phyloP scores from a whole-genome alignment of 2,113 vertebrate genomes.

The Pygoscelis adeliae region DNA sequence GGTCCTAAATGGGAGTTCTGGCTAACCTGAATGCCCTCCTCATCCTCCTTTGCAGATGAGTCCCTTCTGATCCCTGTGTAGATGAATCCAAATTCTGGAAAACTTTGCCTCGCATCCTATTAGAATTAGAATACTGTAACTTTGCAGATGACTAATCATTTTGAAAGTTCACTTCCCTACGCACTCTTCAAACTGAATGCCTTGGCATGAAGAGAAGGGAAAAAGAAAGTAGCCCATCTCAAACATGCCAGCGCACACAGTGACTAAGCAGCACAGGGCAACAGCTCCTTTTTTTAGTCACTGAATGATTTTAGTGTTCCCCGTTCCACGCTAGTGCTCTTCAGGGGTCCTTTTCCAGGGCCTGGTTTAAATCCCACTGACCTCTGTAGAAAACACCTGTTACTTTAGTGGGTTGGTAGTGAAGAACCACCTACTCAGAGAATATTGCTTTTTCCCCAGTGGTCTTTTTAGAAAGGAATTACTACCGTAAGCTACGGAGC shows the following conservation, averaged over 20 bases:
- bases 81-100: not conserved
- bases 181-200: not conserved
- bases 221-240: not conserved
- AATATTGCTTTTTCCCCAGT: not conserved
- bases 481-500: not conserved
- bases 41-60: not conserved
- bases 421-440: not conserved
- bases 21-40: not conserved
- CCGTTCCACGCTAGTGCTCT: not conserved
- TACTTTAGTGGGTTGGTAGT: not conserved
- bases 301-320: not conserved
- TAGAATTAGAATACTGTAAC: not conserved
- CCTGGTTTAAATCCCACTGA: not conserved
- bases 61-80: not conserved
- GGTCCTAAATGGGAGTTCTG: not conserved
- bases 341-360: not conserved
- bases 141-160: not conserved
- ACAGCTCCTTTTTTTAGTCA: not conserved
- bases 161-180: not conserved
- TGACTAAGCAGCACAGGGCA: not conserved
- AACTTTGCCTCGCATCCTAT: not conserved
- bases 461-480: not conserved
- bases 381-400: not conserved
- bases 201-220: not conserved
- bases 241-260: not conserved